Conservation (phyloP, 2,888 invertebrate genomes). For the Metalampra italica region DNA sequence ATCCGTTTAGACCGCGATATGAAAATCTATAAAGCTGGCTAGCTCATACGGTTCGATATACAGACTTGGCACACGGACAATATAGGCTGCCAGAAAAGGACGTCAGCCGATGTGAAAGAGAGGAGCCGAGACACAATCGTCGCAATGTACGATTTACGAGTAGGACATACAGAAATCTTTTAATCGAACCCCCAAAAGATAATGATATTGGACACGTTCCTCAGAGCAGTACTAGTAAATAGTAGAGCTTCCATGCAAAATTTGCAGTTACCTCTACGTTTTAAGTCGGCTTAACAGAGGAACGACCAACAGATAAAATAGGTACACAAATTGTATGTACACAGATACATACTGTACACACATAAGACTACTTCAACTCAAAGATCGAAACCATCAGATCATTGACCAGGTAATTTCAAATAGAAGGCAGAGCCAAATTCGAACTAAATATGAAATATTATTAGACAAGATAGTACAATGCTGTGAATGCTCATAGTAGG, state of each 20-base stretch:
- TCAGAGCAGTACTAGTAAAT: too few relatives aligned
- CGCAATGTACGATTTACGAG: slow-evolving; percentile 28
- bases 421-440: too few relatives aligned
- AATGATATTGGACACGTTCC: slow-evolving; percentile 4
- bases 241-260: neutral
- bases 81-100: slow-evolving; percentile 66
- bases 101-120: slow-evolving; percentile 50
- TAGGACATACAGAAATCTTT: slow-evolving; percentile 13
- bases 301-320: too few relatives aligned
- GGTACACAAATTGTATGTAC: too few relatives aligned
- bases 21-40: slow-evolving; percentile 54
- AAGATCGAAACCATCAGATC: neutral
- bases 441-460: too few relatives aligned
- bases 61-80: slow-evolving; percentile 64
- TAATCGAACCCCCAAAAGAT: slow-evolving; percentile 44
- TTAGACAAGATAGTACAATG: too few relatives aligned
- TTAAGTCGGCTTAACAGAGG: too few relatives aligned
- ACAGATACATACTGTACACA: too few relatives aligned
- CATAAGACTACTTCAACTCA: neutral
- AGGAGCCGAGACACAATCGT: slow-evolving; percentile 47
- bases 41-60: slow-evolving; percentile 57
- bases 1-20: slow-evolving; percentile 16
- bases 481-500: neutral
- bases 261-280: too few relatives aligned
- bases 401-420: neutral